Conservation (phyloP, 2,113 vertebrate genomes). For the Pelecanus crispus region DNA sequence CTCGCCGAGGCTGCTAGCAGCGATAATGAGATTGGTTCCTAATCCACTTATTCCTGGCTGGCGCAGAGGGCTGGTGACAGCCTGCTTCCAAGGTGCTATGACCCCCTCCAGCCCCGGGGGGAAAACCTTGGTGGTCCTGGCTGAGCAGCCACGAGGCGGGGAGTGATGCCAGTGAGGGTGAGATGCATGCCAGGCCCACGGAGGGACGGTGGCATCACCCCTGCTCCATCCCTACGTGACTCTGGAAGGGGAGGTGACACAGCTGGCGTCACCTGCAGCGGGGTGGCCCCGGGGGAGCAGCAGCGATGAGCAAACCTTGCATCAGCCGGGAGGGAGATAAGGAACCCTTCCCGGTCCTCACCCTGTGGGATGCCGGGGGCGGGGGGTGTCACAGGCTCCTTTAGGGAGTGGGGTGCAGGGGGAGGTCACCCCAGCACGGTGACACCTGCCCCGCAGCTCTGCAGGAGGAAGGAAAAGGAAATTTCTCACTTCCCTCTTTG, state of each 20-base stretch:
- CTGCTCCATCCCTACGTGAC: not conserved
- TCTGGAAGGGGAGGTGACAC: not conserved
- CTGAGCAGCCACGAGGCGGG: not conserved
- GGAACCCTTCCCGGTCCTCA: not conserved
- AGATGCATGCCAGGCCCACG: accelerated
- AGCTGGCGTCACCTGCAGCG: accelerated
- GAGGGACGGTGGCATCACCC: not conserved
- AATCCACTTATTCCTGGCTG: constrained; percentile 31
- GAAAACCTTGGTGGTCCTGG: accelerated
- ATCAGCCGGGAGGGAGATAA: not conserved
- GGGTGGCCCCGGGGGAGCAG: not conserved
- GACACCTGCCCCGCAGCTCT: not conserved
- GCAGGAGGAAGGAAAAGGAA: not conserved
- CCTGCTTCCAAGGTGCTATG: accelerated
- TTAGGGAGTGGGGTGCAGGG: not conserved
- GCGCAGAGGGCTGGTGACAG: not conserved
- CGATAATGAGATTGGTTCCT: not conserved
- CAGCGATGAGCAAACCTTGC: not conserved
- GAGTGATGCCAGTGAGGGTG: accelerated
- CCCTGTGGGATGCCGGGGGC: not conserved
- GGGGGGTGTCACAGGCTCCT: not conserved
- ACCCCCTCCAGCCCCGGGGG: accelerated
- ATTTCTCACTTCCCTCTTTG: not conserved
- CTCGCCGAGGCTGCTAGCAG: not conserved
- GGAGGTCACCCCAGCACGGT: not conserved